Conservation (phyloP, 2,113 vertebrate genomes). For the Ursus arctos region DNA sequence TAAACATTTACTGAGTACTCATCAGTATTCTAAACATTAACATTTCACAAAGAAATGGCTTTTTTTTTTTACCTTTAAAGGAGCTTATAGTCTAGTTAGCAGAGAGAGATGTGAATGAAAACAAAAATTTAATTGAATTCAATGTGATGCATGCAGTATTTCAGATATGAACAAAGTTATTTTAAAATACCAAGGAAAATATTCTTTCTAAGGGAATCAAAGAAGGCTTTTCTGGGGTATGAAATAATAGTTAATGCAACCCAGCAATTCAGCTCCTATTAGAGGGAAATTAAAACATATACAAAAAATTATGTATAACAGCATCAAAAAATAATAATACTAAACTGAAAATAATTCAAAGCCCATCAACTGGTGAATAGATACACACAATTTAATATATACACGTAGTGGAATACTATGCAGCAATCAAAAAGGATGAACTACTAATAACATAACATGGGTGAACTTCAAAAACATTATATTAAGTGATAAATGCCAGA, state of each 20-base stretch:
- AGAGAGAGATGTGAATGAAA: not conserved
- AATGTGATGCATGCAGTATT: not conserved
- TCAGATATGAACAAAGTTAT: not conserved
- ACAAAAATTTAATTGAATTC: not conserved
- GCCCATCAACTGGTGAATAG: not conserved
- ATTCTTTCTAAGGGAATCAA: not conserved
- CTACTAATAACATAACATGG: not conserved
- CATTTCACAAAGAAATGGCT: not conserved
- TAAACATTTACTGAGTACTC: not conserved
- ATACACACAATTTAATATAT: not conserved
- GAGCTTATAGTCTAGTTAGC: not conserved
- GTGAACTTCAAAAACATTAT: not conserved
- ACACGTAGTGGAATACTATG: not conserved
- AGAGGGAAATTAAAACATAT: not conserved
- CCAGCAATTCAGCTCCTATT: not conserved
- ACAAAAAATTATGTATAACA: not conserved
- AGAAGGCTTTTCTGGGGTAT: not conserved
- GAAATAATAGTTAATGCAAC: not conserved
- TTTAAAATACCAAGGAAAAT: not conserved
- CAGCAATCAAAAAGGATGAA: not conserved
- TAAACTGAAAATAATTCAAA: not conserved
- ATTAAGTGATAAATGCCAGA: not conserved
- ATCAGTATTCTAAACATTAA: slow-evolving; percentile 12
- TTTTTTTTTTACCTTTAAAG: not conserved
- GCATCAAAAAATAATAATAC: not conserved